These are phyloP conservation scores for Synodontis membranacea DNA, from an alignment of 2,113 vertebrate genomes.

Conservation along the genomic window DNA sequence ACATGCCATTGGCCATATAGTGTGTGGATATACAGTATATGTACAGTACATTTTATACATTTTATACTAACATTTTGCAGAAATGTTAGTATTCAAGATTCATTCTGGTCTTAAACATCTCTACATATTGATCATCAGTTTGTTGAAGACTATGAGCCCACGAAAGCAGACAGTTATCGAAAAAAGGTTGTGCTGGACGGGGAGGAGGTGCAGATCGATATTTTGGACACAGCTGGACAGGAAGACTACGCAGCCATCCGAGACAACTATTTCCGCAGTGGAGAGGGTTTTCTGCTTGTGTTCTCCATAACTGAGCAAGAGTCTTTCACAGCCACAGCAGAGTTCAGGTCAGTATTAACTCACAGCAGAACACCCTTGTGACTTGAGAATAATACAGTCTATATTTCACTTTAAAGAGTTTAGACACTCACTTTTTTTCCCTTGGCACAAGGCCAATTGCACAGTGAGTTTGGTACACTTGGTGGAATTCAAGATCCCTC, in stretches of 20 bases:
- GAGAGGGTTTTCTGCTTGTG: slow-evolving; percentile 55
- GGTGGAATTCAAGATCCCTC: not conserved
- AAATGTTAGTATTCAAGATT: not conserved
- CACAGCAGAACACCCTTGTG: not conserved
- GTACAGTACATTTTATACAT: too few relatives aligned
- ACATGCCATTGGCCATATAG: not conserved
- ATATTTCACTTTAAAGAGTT: not conserved
- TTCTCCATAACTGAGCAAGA: slow-evolving; percentile 56
- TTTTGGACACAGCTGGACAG: slow-evolving; percentile 55
- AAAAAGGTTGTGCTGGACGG: slow-evolving; percentile 57
- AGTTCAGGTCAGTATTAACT: slow-evolving; percentile 49
- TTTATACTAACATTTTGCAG: too few relatives aligned
- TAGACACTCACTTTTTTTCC: not conserved
- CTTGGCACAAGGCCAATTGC: not conserved
- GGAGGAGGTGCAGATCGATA: slow-evolving; percentile 57
- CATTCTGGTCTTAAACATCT: not conserved
- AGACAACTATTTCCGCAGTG: slow-evolving; percentile 58
- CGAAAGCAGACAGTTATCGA: slow-evolving; percentile 56
- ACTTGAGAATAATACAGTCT: not conserved
- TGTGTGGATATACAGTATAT: too few relatives aligned
- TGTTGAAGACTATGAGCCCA: slow-evolving; percentile 58
- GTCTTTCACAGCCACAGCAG: slow-evolving; percentile 53
- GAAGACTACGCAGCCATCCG: slow-evolving; percentile 55
- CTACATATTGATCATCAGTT: slow-evolving; percentile 36
- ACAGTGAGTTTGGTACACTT: not conserved